Evolutionary conservation across 2,113 vertebrate genomes (phyloP).

Genomic region (Tupaia tana): DNA sequence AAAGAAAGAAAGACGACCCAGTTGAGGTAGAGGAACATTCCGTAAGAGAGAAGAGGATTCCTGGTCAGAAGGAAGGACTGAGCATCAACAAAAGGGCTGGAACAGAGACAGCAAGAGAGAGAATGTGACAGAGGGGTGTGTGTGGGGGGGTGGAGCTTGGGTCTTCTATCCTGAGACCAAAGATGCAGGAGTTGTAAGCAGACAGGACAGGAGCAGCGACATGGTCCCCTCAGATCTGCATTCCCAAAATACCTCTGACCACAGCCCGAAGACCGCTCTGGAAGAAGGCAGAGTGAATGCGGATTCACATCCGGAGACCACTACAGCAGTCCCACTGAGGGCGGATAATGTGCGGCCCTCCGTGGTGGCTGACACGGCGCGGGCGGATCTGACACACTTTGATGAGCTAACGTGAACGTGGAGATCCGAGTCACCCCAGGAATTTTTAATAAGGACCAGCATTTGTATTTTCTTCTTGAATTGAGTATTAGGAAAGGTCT

Average conservation of each 20-base stretch:
- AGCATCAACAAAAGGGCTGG: no score
- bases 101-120: not conserved
- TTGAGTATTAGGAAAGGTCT: slow-evolving; percentile 28
- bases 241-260: not conserved
- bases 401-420: not conserved
- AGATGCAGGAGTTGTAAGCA: not conserved
- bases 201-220: not conserved
- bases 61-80: not conserved
- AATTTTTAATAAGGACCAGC: not conserved
- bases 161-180: not conserved
- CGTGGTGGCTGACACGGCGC: not conserved
- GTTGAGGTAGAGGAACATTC: not conserved
- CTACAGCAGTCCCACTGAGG: no score
- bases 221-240: not conserved
- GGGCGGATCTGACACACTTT: not conserved
- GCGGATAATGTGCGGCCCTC: fast-evolving
- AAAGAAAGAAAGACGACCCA: no score
- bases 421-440: not conserved
- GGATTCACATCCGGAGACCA: not conserved
- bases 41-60: not conserved
- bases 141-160: not conserved
- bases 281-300: not conserved
- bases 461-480: slow-evolving; percentile 39
- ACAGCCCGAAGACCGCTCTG: not conserved
- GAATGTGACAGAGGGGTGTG: no score